A percentile compares a stretch with the other conserved stretches of the same genome.
Evolutionary conservation across 1,140 invertebrate genomes (phyloP).

Genomic region (Hetaerina americana): DNA sequence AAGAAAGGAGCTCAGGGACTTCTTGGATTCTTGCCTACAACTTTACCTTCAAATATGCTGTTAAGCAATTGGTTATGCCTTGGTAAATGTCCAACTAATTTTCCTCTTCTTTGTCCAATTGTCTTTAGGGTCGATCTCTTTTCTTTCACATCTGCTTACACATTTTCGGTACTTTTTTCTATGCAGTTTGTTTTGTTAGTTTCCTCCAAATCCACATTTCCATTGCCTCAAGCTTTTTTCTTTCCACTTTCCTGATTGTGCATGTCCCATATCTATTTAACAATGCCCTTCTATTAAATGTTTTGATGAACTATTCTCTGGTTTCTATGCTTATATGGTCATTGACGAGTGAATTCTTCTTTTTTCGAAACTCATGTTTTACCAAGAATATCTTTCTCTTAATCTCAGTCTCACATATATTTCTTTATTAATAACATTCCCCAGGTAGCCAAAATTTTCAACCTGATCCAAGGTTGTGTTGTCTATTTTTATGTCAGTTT

Average conservation of each 20-base stretch:
- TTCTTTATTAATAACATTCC: background rate
- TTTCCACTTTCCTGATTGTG: background rate
- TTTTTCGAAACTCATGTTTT: background rate
- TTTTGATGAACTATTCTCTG: background rate
- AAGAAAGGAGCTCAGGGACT: background rate
- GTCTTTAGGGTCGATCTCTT: background rate
- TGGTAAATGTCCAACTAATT: no score
- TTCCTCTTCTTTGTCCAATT: background rate
- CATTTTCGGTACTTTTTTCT: background rate
- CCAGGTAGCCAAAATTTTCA: background rate
- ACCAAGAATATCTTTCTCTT: background rate
- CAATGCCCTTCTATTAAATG: background rate
- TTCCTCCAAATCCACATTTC: background rate
- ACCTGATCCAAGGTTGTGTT: background rate
- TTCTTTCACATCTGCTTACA: background rate
- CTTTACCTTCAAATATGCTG: no score
- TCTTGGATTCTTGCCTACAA: background rate
- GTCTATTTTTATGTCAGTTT: background rate
- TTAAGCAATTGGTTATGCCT: no score
- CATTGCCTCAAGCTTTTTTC: background rate
- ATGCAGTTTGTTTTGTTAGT: background rate
- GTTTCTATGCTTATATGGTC: background rate
- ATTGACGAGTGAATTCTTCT: background rate
- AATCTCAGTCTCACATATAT: background rate
- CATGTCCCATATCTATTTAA: no score